Evolutionary conservation across 2,113 vertebrate genomes (phyloP).

Genomic region (Antechinus stuartii): DNA sequence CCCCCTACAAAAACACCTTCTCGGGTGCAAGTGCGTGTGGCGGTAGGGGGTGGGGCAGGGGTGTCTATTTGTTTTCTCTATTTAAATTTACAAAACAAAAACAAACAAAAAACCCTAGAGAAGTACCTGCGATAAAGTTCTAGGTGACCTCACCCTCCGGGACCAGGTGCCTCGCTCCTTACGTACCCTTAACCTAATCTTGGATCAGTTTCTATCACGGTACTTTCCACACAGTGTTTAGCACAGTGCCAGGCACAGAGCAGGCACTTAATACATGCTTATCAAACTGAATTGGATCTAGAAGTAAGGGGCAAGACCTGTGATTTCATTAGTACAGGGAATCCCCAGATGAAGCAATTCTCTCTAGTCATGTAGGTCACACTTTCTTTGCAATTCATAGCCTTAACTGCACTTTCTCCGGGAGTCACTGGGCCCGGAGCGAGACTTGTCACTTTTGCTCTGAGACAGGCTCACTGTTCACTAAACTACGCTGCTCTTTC

Average conservation of each 20-base stretch:
- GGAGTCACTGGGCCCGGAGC: not conserved
- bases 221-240: not conserved
- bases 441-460: not conserved
- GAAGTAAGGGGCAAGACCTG: not conserved
- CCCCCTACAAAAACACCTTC: not conserved
- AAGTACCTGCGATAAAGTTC: not conserved
- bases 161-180: fast-evolving
- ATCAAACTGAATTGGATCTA: not conserved
- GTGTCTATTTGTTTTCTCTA: not conserved
- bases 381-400: not conserved
- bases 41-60: not conserved
- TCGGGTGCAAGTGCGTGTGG: not conserved
- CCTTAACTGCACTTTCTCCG: not conserved
- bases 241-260: not conserved
- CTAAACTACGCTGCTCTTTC: not conserved
- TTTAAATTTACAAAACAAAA: not conserved
- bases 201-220: not conserved
- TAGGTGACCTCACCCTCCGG: not conserved
- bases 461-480: not conserved
- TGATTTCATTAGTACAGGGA: not conserved
- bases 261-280: not conserved
- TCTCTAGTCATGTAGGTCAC: not conserved
- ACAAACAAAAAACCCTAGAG: not conserved
- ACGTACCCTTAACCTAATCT: not conserved
- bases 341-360: not conserved